Base-by-base conservation (phyloP, 1,140 invertebrate genomes). In the Hesperophylax magnus region DNA sequence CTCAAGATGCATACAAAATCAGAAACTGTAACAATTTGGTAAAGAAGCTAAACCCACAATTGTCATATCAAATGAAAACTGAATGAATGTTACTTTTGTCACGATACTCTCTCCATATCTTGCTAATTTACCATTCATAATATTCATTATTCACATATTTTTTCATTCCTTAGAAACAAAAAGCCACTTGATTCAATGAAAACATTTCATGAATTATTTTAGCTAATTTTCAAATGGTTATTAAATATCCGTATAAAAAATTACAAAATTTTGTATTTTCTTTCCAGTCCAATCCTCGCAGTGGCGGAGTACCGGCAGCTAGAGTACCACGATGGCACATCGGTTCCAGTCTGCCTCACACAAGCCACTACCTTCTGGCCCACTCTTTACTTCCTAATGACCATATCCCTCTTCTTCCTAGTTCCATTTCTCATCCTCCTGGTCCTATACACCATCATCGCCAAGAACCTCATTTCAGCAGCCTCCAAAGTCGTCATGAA, bases 381-480 rank as follows among this genome's bases (percentile, higher is more conserved):
- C 31, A 91, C 93, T 54, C 86, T 92, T 27, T 97, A 96, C 91
- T 95, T 96, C 88, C 86, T 95, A 20, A 89, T 92, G 83, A 93
- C 93, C 84, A 94, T 95, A 72, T 91, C 92, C 72, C 86, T 94
- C 54, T 95, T 97, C 86, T 97, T 96, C 88, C 86, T 95, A 67
- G 85, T 96, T 9, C 96, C 96, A 17, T 87, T 97, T 20, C 85
- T 94, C 22, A 91, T 97, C 63, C 91, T 97, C 39, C 86, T 96
- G 56, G 88, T 94, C 54, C 91, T 97, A 3, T 97, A 97, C 87
- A 91, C 92, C 20, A 89, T 94, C 80, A 97, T 97, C 84, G 93
- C 94, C 5, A 92, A 92, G 76, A 94, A 95, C 82, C 90, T 97
- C 27, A 93, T 94, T 81, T 91, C 90, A 14, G 92, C 93, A 67